Conservation (phyloP, 2,797 vertebrate species). For the Babyrousa celebensis region DNA sequence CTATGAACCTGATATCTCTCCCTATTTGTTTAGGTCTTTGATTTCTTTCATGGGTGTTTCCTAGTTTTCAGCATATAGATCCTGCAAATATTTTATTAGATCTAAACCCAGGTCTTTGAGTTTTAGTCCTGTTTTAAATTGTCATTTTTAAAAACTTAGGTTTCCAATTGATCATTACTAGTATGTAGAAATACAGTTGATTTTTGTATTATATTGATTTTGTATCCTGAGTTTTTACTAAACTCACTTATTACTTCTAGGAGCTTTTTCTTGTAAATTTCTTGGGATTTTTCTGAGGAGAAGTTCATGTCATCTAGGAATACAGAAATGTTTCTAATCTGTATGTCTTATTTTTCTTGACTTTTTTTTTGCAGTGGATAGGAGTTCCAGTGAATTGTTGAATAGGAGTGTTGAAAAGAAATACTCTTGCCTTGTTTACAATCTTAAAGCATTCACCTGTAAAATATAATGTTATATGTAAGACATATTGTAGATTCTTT, state of each 20-base stretch:
- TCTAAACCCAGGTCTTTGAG: background rate
- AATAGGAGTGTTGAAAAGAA: background rate
- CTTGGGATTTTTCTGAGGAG: slow-evolving; percentile 32
- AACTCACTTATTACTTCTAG: background rate
- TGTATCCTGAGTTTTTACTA: slow-evolving; percentile 17
- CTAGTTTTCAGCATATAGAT: slow-evolving; percentile 42
- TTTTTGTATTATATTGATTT: slow-evolving; percentile 58
- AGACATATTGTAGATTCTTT: slow-evolving; percentile 26
- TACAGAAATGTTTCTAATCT: slow-evolving; percentile 7
- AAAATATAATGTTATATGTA: slow-evolving; percentile 27
- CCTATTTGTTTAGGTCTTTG: slow-evolving; percentile 35
- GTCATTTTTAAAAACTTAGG: slow-evolving; percentile 25
- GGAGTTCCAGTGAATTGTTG: background rate
- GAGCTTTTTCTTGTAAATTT: background rate
- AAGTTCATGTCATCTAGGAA: background rate
- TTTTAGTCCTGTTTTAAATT: slow-evolving; percentile 15
- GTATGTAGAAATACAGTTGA: background rate
- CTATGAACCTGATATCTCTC: slow-evolving; percentile 8
- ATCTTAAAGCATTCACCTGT: slow-evolving; percentile 4
- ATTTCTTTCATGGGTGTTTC: slow-evolving; percentile 10
- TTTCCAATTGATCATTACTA: slow-evolving; percentile 15
- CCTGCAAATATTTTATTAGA: slow-evolving; percentile 49
- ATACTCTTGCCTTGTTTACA: slow-evolving; percentile 10
- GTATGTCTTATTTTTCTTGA: background rate
- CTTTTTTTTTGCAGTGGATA: background rate